These are phyloP conservation scores for Notothenia coriiceps DNA, from an alignment of 2,113 vertebrate species.

Conservation along the genomic window DNA sequence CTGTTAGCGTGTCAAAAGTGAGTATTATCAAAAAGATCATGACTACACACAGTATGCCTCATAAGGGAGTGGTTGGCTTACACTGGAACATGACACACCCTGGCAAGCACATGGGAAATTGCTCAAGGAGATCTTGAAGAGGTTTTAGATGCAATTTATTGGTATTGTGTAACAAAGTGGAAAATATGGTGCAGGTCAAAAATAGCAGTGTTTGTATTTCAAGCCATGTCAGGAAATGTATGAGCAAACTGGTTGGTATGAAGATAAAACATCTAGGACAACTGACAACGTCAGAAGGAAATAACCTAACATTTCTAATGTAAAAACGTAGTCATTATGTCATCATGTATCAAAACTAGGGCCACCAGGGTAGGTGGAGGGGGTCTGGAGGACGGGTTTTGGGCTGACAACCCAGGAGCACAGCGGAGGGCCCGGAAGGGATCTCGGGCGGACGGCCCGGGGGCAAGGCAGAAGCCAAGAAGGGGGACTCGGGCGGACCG, in stretches of 20 bases:
- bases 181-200: background rate
- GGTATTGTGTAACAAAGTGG: background rate
- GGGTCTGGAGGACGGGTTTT: too few species aligned
- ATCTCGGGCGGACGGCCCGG: too few species aligned
- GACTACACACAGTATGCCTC: background rate
- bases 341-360: background rate
- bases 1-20: conserved; percentile 19
- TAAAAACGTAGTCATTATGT: too few species aligned
- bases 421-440: too few species aligned
- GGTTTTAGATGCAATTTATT: background rate
- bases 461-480: too few species aligned
- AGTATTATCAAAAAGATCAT: background rate
- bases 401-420: too few species aligned
- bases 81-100: background rate
- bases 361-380: too few species aligned
- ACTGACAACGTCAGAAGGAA: background rate
- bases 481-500: too few species aligned
- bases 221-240: background rate
- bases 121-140: background rate
- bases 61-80: background rate
- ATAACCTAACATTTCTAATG: background rate
- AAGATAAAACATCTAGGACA: background rate
- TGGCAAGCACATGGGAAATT: background rate
- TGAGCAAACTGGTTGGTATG: background rate
- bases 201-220: background rate